These are phyloP conservation scores for Tenualosa thibaudeaui DNA, from an alignment of 2,797 vertebrate genomes.

Conservation along the genomic window DNA sequence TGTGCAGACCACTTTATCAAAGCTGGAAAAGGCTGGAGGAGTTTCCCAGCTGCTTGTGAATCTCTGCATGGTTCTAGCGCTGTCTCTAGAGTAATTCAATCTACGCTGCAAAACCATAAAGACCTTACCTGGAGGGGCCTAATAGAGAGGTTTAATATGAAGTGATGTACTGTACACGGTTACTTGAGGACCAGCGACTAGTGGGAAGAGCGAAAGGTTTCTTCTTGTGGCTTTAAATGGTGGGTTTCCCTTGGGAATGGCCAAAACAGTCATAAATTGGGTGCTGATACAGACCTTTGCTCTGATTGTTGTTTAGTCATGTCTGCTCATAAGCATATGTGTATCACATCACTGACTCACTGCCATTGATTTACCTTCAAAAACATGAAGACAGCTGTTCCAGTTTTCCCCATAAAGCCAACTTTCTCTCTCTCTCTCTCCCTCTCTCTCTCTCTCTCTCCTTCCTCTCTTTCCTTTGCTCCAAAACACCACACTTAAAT, in stretches of 20 bases:
- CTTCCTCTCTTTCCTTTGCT: background rate
- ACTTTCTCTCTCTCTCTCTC: background rate
- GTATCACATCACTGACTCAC: background rate
- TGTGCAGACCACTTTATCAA: background rate
- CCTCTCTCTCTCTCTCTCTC: background rate
- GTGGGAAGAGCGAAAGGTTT: background rate
- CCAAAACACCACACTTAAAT: background rate
- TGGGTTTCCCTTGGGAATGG: background rate
- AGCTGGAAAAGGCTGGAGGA: background rate
- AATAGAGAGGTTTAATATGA: background rate
- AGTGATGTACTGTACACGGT: background rate
- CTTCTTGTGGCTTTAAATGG: background rate
- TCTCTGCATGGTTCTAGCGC: background rate
- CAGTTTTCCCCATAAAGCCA: slow-evolving; percentile 47
- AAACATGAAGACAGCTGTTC: slow-evolving; percentile 67
- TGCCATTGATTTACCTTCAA: slow-evolving; percentile 50
- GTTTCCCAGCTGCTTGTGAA: background rate
- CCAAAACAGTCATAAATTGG: background rate
- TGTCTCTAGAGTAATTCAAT: background rate
- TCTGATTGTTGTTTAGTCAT: background rate
- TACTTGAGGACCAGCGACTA: background rate
- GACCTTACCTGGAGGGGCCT: background rate
- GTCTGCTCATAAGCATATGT: background rate
- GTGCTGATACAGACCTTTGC: background rate
- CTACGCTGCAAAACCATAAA: background rate